These are phyloP conservation scores for Amphiprion percula DNA, from an alignment of 2,113 vertebrate species.

Conservation along the genomic window DNA sequence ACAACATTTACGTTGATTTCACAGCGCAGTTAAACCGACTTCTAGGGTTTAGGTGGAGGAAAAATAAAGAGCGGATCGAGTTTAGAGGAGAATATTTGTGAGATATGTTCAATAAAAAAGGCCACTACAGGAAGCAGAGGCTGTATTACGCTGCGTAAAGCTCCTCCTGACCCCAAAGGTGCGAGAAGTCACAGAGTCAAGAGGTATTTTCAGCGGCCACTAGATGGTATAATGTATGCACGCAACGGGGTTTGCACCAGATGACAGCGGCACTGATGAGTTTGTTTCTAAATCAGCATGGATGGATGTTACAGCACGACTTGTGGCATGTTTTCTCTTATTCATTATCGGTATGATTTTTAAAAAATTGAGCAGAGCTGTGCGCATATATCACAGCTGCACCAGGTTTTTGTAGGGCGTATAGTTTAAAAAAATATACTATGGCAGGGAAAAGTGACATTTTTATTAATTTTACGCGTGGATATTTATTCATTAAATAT, in stretches of 20 bases:
- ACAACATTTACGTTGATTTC: conserved; percentile 13
- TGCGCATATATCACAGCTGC: background rate
- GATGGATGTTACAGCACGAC: too few relatives aligned
- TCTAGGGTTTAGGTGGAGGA: background rate
- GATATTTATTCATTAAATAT: background rate
- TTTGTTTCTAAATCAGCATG: too few relatives aligned
- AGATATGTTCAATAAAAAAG: background rate
- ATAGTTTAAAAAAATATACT: background rate
- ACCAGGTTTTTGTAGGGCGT: background rate
- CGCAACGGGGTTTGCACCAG: conserved; percentile 7
- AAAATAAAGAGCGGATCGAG: background rate
- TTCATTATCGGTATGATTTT: background rate
- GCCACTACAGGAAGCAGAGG: background rate
- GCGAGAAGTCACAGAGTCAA: conserved; percentile 46
- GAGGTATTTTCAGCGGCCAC: conserved; percentile 68
- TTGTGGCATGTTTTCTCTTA: too few relatives aligned
- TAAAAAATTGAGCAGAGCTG: background rate
- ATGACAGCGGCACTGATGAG: conserved; percentile 27
- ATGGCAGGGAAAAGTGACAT: too few relatives aligned
- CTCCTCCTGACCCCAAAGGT: conserved; percentile 15
- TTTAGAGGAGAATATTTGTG: background rate
- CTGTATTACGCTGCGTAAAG: background rate
- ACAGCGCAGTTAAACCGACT: background rate
- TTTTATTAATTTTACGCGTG: background rate
- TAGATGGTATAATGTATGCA: conserved; percentile 78